Percentiles rank a stretch among this genome's conserved stretches.
Conservation (phyloP, 2,888 invertebrate species). For the Allophyes oxyacanthae region DNA sequence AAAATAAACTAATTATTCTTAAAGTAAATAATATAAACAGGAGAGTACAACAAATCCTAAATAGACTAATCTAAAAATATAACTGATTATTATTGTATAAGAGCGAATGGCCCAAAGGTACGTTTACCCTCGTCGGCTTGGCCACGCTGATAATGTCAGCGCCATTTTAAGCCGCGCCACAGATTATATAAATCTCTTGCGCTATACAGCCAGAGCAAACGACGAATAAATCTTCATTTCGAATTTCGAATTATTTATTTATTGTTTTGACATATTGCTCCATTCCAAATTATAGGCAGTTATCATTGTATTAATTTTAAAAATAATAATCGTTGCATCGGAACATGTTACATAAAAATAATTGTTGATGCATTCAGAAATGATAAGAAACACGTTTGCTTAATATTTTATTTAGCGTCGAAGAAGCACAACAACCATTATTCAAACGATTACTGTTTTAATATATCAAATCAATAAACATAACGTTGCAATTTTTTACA, state of each 20-base stretch:
- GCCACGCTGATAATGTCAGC: constrained; percentile 55
- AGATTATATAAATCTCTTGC: constrained; percentile 45
- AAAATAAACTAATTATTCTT: background rate
- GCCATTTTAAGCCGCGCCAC: constrained; percentile 42
- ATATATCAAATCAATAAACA: constrained; percentile 7
- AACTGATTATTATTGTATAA: constrained; percentile 51
- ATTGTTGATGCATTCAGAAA: constrained; percentile 3
- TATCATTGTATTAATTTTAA: too few species aligned
- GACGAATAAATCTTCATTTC: constrained; percentile 8
- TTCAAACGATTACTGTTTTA: constrained; percentile 4
- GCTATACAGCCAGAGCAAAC: constrained; percentile 13
- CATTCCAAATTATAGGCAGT: too few species aligned
- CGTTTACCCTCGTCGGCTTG: constrained; percentile 51
- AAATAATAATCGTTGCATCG: background rate
- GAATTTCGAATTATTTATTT: background rate
- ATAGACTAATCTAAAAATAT: constrained; percentile 27
- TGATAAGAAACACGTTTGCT: constrained; percentile 1
- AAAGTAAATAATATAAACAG: constrained; percentile 4
- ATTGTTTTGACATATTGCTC: background rate
- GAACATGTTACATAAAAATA: constrained; percentile 1
- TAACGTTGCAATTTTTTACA: constrained; percentile 4
- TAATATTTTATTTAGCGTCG: background rate
- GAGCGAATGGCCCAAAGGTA: constrained; percentile 52
- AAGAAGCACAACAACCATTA: constrained; percentile 1
- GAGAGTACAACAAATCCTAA: constrained; percentile 4